A percentile compares a stretch with the other conserved stretches of the same genome.
Evolutionary conservation across 2,113 vertebrate genomes (phyloP).

Genomic region (Aramus guarauna): DNA sequence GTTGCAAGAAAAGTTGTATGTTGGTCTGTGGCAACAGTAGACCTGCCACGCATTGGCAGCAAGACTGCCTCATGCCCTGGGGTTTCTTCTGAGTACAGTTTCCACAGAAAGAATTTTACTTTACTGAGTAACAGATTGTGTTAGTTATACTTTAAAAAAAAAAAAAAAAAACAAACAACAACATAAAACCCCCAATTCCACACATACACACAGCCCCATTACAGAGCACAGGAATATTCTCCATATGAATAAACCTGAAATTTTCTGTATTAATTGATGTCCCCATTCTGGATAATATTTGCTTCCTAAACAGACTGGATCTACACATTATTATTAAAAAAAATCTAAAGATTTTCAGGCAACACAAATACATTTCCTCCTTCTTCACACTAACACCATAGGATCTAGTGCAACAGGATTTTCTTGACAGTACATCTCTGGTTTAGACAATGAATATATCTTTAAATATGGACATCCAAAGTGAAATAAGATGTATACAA

Average conservation of each 20-base stretch:
- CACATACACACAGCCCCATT: neutral
- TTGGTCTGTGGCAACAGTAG: neutral
- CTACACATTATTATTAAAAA: neutral
- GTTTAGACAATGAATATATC: neutral
- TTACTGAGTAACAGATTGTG: neutral
- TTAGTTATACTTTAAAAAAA: neutral
- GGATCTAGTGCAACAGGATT: neutral
- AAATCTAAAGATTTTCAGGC: neutral
- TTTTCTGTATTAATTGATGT: neutral
- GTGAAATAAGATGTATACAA: neutral
- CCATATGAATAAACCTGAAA: neutral
- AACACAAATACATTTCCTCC: neutral
- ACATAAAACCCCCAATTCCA: neutral
- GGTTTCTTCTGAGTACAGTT: neutral
- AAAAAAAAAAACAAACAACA: too few species aligned
- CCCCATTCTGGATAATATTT: neutral
- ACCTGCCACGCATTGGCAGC: neutral
- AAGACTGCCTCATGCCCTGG: neutral
- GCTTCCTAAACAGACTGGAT: neutral
- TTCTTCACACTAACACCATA: neutral
- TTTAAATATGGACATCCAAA: neutral
- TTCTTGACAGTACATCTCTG: neutral
- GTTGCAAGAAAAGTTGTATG: neutral
- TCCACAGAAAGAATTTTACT: neutral
- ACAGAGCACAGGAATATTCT: neutral